Evolutionary conservation across 1,140 invertebrate genomes (phyloP).

Genomic region (Drosophila melanica): DNA sequence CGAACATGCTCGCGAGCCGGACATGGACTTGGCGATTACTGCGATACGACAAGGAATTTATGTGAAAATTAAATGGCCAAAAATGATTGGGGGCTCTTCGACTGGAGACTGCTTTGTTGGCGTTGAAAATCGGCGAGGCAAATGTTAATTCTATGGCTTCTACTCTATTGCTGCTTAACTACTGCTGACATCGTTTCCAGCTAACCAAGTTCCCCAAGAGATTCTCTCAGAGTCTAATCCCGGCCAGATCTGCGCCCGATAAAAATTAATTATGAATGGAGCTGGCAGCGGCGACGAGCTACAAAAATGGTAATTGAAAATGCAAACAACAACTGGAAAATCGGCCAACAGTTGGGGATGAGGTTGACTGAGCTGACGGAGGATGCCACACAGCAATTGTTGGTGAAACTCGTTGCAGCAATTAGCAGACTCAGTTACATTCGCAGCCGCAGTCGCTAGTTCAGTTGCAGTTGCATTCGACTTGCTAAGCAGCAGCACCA

Average conservation of each 20-base stretch:
- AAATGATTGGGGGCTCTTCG: constrained; percentile 56
- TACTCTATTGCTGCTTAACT: not conserved
- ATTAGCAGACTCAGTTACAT: constrained; percentile 47
- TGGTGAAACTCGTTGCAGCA: constrained; percentile 56
- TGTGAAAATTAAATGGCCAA: constrained; percentile 74
- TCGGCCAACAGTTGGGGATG: constrained; percentile 52
- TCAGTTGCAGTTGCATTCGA: constrained; percentile 34
- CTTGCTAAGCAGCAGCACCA: constrained; percentile 25
- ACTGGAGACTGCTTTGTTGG: not conserved
- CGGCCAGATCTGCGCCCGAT: constrained; percentile 69
- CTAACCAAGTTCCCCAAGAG: not conserved
- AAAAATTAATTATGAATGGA: constrained; percentile 81
- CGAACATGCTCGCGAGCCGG: constrained; percentile 54
- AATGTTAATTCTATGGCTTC: constrained; percentile 13
- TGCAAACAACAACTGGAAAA: constrained; percentile 71
- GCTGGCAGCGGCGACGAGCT: constrained; percentile 1
- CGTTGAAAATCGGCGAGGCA: constrained; percentile 25
- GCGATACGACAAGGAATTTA: constrained; percentile 76
- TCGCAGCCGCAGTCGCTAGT: constrained; percentile 9
- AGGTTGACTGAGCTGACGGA: not conserved
- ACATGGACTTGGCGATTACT: constrained; percentile 52
- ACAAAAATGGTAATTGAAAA: constrained; percentile 69
- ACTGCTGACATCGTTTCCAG: constrained; percentile 49
- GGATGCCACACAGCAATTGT: constrained; percentile 36
- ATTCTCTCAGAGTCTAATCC: constrained; percentile 60